A percentile compares a stretch with the other conserved stretches of the same genome.
Evolutionary conservation across 1,140 invertebrate genomes (phyloP).

Genomic region (Cydia splendana): DNA sequence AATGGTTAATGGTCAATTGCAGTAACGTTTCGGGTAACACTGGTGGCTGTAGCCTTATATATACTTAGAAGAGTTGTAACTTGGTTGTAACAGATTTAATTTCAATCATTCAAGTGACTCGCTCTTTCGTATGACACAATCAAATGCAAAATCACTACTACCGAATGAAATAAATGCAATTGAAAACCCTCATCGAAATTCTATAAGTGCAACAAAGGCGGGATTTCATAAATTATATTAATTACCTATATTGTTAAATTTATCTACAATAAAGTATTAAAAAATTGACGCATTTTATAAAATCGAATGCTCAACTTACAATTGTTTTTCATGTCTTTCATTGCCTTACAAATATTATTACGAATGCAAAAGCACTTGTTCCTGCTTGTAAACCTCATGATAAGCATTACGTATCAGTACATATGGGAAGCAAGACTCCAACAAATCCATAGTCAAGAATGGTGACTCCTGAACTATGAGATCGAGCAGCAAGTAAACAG

Average conservation of each 20-base stretch:
- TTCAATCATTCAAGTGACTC: background rate
- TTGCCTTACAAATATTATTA: constrained; percentile 50
- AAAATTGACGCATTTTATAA: constrained; percentile 5
- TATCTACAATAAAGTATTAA: constrained; percentile 24
- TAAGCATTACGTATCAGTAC: constrained; percentile 97
- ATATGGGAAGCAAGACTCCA: constrained; percentile 99
- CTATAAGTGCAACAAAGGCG: background rate
- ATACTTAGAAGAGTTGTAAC: no score
- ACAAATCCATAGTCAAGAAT: constrained; percentile 97
- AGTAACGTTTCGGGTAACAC: no score
- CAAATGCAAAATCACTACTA: background rate
- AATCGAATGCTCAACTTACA: constrained; percentile 13
- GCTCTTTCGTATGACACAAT: background rate
- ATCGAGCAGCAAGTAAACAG: constrained; percentile 96
- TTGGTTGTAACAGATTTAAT: background rate
- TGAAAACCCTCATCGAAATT: background rate
- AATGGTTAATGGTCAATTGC: no score
- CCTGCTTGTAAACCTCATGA: constrained; percentile 95
- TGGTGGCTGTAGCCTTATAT: no score
- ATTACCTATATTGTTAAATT: constrained; percentile 6
- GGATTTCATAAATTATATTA: constrained; percentile 24
- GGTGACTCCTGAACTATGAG: constrained; percentile 98
- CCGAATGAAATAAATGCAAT: background rate
- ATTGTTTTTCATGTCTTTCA: constrained; percentile 44
- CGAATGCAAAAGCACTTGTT: constrained; percentile 83